Evolutionary conservation across 2,113 vertebrate species (phyloP).

Genomic region (Coptodon bakossiorum): DNA sequence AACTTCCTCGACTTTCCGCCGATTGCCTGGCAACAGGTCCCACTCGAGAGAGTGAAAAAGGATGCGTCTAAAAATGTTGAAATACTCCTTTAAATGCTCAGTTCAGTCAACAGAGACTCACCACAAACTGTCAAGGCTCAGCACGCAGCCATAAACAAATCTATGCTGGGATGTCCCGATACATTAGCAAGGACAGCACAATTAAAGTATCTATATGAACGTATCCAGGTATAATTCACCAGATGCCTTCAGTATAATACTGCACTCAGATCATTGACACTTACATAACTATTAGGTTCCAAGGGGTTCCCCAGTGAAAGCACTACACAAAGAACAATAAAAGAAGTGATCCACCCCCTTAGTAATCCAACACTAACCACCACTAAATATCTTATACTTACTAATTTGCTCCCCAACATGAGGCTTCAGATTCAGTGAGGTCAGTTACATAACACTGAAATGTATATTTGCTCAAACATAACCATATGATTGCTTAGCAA

Average conservation of each 20-base stretch:
- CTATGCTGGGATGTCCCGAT: background rate
- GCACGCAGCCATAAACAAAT: background rate
- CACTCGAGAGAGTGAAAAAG: background rate
- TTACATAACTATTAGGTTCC: background rate
- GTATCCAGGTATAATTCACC: background rate
- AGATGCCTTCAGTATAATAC: background rate
- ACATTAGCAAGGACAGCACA: background rate
- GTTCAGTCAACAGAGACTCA: background rate
- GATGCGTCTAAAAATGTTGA: background rate
- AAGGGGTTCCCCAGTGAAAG: background rate
- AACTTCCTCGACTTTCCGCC: background rate
- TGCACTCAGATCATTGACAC: background rate
- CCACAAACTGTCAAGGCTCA: background rate
- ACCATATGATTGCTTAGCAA: background rate
- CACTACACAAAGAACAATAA: background rate
- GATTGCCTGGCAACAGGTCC: background rate
- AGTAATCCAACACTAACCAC: background rate
- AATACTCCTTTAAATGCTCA: background rate
- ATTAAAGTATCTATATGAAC: background rate
- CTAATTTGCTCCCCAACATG: background rate
- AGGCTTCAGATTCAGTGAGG: background rate
- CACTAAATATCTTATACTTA: background rate
- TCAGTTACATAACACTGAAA: background rate
- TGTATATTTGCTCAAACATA: background rate
- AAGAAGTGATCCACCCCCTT: background rate